phyloP scores from a whole-genome alignment of 2,888 invertebrate genomes.

The Matsumyia berberina region DNA sequence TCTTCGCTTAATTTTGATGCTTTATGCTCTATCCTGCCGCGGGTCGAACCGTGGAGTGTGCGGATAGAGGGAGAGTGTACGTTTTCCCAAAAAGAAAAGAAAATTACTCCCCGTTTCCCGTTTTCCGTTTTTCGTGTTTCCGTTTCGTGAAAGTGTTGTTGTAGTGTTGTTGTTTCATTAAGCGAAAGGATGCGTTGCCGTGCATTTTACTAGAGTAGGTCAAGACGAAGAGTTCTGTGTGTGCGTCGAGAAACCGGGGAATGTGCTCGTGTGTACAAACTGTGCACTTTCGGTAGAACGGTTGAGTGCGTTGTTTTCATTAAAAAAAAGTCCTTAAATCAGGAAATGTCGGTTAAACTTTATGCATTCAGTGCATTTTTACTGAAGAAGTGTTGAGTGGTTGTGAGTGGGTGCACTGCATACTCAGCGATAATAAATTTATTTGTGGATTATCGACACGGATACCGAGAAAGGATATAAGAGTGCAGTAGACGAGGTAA shows the following conservation, averaged over 20 bases:
- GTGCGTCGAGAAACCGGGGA: slow-evolving; percentile 39
- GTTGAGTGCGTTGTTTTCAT: slow-evolving; percentile 36
- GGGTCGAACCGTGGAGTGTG: slow-evolving; percentile 24
- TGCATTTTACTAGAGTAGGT: slow-evolving; percentile 71
- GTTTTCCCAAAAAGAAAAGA: slow-evolving; percentile 32
- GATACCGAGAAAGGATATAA: slow-evolving; percentile 31
- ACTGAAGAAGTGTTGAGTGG: slow-evolving; percentile 32
- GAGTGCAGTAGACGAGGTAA: slow-evolving; percentile 31
- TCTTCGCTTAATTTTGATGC: slow-evolving; percentile 18
- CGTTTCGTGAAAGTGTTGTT: slow-evolving; percentile 9
- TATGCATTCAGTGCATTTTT: slow-evolving; percentile 39
- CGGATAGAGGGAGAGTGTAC: slow-evolving; percentile 33
- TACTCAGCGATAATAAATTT: slow-evolving; percentile 27
- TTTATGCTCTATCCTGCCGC: slow-evolving; percentile 39
- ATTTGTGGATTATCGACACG: slow-evolving; percentile 59
- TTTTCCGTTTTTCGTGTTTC: no score
- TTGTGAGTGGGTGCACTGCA: neutral
- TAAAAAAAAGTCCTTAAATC: slow-evolving; percentile 51
- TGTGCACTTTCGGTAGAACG: slow-evolving; percentile 41
- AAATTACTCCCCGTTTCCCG: slow-evolving; percentile 46
- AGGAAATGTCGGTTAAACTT: neutral
- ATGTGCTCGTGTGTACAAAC: slow-evolving; percentile 20
- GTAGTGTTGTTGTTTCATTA: slow-evolving; percentile 26
- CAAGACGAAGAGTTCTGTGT: slow-evolving; percentile 54
- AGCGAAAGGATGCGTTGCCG: slow-evolving; percentile 53